phyloP scores from a whole-genome alignment of 2,113 vertebrate species.

The cat (Felis catus) region DNA sequence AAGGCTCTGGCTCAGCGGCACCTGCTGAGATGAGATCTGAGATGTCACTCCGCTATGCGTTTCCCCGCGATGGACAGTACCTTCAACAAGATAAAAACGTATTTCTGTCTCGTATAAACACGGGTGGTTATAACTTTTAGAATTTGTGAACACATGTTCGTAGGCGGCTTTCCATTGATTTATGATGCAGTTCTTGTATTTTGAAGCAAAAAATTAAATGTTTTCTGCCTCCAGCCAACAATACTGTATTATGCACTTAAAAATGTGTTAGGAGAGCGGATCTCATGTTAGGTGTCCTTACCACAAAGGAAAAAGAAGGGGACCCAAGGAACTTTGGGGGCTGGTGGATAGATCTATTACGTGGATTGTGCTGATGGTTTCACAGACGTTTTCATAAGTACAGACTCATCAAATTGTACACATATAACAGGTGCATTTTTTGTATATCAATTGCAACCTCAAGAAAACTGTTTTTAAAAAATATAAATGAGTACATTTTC shows the following conservation, averaged over 20 bases:
- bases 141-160: conserved; percentile 24
- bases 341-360: too few relatives aligned
- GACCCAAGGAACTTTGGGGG: background rate
- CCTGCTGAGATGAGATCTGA: background rate
- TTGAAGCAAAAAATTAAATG: conserved; percentile 34
- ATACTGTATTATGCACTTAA: background rate
- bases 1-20: background rate
- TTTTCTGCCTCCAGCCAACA: background rate
- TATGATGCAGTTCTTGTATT: conserved; percentile 35
- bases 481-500: background rate
- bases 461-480: background rate
- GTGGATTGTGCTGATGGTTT: background rate
- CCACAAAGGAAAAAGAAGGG: background rate
- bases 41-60: background rate
- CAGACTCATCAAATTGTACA: background rate
- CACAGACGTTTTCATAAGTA: background rate
- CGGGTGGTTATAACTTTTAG: background rate
- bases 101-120: background rate
- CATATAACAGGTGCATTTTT: background rate
- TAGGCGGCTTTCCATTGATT: conserved; percentile 56
- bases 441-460: background rate
- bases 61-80: background rate
- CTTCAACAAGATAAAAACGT: background rate
- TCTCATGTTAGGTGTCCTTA: background rate
- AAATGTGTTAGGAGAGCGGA: background rate